Evolutionary conservation across 2,888 invertebrate species (phyloP), one percentile per base, ranked within the genome.

Genomic region (Ormia ochracea): DNA sequence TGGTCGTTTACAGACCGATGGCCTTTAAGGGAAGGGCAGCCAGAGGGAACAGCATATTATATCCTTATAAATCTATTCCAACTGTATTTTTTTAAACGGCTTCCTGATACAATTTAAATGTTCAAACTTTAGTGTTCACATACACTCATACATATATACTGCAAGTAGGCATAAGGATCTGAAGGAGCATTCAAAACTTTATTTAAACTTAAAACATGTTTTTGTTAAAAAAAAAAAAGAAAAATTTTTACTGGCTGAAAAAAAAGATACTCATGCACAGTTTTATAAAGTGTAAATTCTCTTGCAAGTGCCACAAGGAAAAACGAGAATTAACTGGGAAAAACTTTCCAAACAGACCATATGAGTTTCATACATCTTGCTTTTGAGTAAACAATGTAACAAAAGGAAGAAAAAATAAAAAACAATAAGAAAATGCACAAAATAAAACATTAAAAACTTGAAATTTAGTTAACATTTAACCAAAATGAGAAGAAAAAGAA

Each of bases 321-420:
- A 61, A 38, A 45, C 63, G 54, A 6, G 3, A 41, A 19, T 52
- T 28, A 61, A 58, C 28, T 41, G 21, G 45, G 26, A 43, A 65
- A 73, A 76, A 66, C 54, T 79, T 79, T 66, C n/a, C 43, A 45
- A 79, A 80, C 75, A 80, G 75, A 76, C 80, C 80, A 80, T 76
- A 80, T 80, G 61, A 68, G 72, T 75, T 80, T 61, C 69, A 68
- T 31, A 80, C 75, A 75, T 54, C 43, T 56, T 36, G 45, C n/a
- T 23, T 73, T 70, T 59, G n/a, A 58, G 28, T n/a, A 52, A 73
- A 65, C 28, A 63, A 63, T 59, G 63, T 14, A 33, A 23, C 14
- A 50, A 1, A 50, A 50, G 9, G n/a, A 50, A 54, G 63, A 21
- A n/a, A 36, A 17, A 38, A 26, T 4, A 58, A 36, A 69, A 58